These are phyloP conservation scores for Phortica magna DNA, from an alignment of 2,888 invertebrate genomes.

Conservation along the genomic window DNA sequence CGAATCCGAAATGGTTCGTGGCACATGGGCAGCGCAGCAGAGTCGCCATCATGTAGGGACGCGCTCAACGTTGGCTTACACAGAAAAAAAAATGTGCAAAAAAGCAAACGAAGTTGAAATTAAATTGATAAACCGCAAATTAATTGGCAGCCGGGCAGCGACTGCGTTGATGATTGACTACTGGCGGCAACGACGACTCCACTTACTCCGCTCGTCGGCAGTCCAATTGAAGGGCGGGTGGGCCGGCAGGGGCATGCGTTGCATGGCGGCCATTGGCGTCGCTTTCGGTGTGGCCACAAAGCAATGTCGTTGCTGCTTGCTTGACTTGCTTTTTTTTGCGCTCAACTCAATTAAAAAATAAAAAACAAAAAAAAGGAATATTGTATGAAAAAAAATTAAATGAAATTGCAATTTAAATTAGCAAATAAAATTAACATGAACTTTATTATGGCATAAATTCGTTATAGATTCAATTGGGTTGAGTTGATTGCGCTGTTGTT, in stretches of 20 bases:
- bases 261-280: conserved; percentile 32
- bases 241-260: neutral
- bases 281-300: conserved; percentile 37
- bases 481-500: neutral
- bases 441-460: conserved; percentile 31
- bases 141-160: conserved; percentile 74
- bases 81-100: neutral
- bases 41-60: too few relatives aligned
- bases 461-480: conserved; percentile 22
- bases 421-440: conserved; percentile 65
- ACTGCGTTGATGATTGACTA: conserved; percentile 34
- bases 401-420: conserved; percentile 70
- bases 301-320: conserved; percentile 34
- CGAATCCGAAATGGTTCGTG: conserved; percentile 55
- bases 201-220: neutral
- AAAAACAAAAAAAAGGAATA: conserved; percentile 28
- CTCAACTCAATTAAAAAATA: conserved; percentile 67
- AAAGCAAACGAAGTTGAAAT: conserved; percentile 67
- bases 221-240: neutral
- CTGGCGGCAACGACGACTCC: conserved; percentile 29
- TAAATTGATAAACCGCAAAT: conserved; percentile 78
- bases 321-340: conserved; percentile 48
- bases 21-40: neutral
- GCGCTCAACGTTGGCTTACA: too few relatives aligned
- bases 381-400: conserved; percentile 46